Conservation (phyloP, 1,140 invertebrate genomes). For the Campodea augens region DNA sequence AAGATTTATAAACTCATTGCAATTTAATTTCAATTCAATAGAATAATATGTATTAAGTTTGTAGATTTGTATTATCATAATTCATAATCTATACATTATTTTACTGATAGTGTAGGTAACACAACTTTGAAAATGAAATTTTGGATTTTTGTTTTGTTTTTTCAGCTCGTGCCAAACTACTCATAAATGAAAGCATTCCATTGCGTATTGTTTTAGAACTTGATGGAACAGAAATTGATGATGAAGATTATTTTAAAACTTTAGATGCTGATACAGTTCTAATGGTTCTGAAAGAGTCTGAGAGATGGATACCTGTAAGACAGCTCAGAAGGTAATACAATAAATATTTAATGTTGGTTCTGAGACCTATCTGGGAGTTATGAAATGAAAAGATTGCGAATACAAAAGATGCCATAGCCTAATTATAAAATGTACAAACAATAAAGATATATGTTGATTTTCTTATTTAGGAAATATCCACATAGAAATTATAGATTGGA, state of each 20-base stretch:
- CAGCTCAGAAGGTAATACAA: constrained; percentile 10
- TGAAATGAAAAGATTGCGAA: too few relatives aligned
- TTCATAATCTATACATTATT: constrained; percentile 6
- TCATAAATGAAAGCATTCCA: constrained; percentile 27
- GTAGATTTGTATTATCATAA: too few relatives aligned
- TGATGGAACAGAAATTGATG: constrained; percentile 71
- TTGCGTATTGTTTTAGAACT: constrained; percentile 59
- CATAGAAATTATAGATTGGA: too few relatives aligned
- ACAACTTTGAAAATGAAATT: not conserved
- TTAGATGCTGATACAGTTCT: constrained; percentile 59
- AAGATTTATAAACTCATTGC: too few relatives aligned
- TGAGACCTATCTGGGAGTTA: too few relatives aligned
- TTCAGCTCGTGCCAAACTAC: constrained; percentile 34
- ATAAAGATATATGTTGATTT: too few relatives aligned
- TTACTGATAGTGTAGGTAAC: not conserved
- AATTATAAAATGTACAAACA: too few relatives aligned
- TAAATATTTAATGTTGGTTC: too few relatives aligned
- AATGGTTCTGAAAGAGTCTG: constrained; percentile 50
- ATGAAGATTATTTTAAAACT: constrained; percentile 70
- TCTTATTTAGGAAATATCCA: too few relatives aligned
- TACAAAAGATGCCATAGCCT: too few relatives aligned
- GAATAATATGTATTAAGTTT: too few relatives aligned
- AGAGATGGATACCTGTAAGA: constrained; percentile 39
- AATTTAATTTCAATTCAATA: too few relatives aligned
- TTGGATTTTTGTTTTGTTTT: not conserved